Evolutionary conservation across 1,140 invertebrate genomes (phyloP), one percentile per base, ranked within the genome.

Genomic region (Protaetia brevitarsis): DNA sequence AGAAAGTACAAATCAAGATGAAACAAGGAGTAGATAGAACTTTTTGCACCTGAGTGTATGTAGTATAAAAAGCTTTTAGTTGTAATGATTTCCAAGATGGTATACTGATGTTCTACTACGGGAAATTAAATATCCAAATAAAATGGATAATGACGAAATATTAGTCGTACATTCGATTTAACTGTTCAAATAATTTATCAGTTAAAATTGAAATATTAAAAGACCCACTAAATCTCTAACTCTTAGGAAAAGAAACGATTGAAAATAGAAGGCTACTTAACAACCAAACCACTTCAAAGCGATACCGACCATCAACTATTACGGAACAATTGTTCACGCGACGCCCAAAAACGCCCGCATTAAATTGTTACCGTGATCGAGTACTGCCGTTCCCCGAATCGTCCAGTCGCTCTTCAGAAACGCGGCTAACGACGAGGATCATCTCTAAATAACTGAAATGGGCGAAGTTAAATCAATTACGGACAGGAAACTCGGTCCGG

Each of bases 391-490:
- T 37, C 10, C 16, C 34, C 5, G 5, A 13, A 1, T 11, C 11
- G 4, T 10, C 5, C 5, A 13, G 3, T 1, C 5, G 5, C 34
- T 11, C 23, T 45, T 19, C 19, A 4, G n/a, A 19, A 19, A 45
- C 13, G 19, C 19, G 41, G n/a, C n/a, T n/a, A n/a, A n/a, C n/a
- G n/a, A 19, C 19, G 16, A 45, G 10, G 16, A 16, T 21, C n/a
- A 16, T 10, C 34, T 16, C 16, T 37, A 37, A 37, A 37, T 37
- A 37, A 62, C 31, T 13, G 8, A 27, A 26, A 41, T n/a, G 34
- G 36, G 16, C 11, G n/a, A 63, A 63, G 64, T 57, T 62, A 65
- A 69, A 71, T 71, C 71, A 73, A 69, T 71, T 73, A 71, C 68
- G 30, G 65, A 68, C 71, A 71, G 71, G 70, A 73, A 73, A 71